These are phyloP conservation scores for Numida meleagris DNA, from an alignment of 2,113 vertebrate species.

Conservation along the genomic window DNA sequence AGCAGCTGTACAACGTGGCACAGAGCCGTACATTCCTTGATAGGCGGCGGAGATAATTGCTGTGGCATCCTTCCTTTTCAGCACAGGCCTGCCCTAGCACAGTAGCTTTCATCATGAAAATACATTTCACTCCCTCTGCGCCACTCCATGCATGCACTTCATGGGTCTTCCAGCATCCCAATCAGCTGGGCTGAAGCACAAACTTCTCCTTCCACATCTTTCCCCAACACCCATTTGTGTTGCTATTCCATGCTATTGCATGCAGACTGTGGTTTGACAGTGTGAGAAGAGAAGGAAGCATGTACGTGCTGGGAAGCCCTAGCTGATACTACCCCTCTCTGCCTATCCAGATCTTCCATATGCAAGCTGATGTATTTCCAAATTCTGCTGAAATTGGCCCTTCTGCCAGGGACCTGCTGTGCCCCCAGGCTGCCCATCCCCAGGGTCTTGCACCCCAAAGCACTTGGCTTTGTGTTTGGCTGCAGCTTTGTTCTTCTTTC, in stretches of 20 bases:
- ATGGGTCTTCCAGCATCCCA: rapidly evolving
- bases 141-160: rapidly evolving
- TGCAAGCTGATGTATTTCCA: rapidly evolving
- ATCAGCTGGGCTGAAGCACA: not conserved
- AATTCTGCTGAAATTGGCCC: rapidly evolving
- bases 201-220: not conserved
- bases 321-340: not conserved
- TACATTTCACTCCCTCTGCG: not conserved
- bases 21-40: not conserved
- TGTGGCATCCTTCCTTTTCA: not conserved
- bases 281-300: not conserved
- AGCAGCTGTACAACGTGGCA: not conserved
- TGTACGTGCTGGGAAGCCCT: rapidly evolving
- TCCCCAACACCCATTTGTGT: rapidly evolving
- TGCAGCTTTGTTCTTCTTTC: not conserved
- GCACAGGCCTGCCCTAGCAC: not conserved
- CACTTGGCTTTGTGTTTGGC: not conserved
- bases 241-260: not conserved
- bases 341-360: not conserved
- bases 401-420: not conserved
- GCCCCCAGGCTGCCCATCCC: not conserved
- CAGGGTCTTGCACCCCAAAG: rapidly evolving
- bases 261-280: not conserved
- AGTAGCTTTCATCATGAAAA: not conserved
- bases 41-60: not conserved